Evolutionary conservation across 2,797 vertebrate species (phyloP).

Genomic region (Sus cebifrons): DNA sequence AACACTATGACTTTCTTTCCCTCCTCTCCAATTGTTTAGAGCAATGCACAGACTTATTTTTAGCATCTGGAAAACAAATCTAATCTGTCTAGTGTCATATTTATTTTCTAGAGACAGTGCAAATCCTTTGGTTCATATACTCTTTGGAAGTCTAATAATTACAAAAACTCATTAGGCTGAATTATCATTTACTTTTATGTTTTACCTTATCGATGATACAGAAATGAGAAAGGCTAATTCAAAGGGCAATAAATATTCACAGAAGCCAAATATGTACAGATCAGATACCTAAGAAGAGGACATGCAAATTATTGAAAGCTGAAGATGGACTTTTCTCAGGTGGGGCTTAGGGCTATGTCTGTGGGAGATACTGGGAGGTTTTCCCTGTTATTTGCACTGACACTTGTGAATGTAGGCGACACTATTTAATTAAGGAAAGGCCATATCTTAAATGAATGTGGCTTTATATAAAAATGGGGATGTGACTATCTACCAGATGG

Average conservation of each 20-base stretch:
- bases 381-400: background rate
- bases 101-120: background rate
- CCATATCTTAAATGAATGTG: background rate
- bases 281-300: slow-evolving; percentile 73
- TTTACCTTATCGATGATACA: slow-evolving; percentile 85
- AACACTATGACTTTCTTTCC: background rate
- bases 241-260: slow-evolving; percentile 78
- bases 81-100: slow-evolving; percentile 73
- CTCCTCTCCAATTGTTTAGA: background rate
- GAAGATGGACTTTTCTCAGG: background rate
- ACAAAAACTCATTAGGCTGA: slow-evolving; percentile 88
- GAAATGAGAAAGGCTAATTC: slow-evolving; percentile 58
- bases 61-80: background rate
- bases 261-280: slow-evolving; percentile 72
- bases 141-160: slow-evolving; percentile 84
- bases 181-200: slow-evolving; percentile 85
- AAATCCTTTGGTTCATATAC: slow-evolving; percentile 78
- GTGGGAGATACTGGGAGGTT: background rate
- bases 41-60: slow-evolving; percentile 3
- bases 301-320: slow-evolving; percentile 27
- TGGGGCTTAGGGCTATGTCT: background rate
- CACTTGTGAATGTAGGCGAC: background rate
- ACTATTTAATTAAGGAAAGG: background rate
- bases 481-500: slow-evolving; percentile 33
- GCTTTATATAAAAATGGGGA: slow-evolving; percentile 53